Evolutionary conservation across 2,113 vertebrate species (phyloP).

Genomic region (Forbesichthys agassizii): DNA sequence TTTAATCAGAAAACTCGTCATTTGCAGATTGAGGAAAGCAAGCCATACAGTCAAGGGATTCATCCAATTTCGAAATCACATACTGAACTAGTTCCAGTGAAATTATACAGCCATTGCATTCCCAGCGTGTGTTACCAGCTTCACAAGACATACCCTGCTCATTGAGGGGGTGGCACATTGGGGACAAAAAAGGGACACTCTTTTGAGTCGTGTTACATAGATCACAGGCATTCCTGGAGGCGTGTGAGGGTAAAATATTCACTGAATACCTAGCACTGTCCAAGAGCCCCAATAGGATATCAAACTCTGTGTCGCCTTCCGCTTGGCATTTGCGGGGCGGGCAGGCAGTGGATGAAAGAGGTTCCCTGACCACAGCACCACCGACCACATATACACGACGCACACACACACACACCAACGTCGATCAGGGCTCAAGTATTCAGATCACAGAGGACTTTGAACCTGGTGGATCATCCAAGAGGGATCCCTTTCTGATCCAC

Average conservation of each 20-base stretch:
- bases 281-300: conserved; percentile 56
- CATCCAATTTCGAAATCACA: too few relatives aligned
- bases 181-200: conserved; percentile 41
- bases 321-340: conserved; percentile 55
- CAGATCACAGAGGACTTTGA: conserved; percentile 44
- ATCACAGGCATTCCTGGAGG: conserved; percentile 39
- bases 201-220: conserved; percentile 57
- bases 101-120: not conserved
- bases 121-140: not conserved
- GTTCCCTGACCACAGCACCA: conserved; percentile 33
- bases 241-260: conserved; percentile 43
- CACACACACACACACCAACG: conserved; percentile 6
- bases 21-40: too few relatives aligned
- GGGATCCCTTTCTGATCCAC: conserved; percentile 21
- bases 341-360: conserved; percentile 50
- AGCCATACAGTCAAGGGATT: too few relatives aligned
- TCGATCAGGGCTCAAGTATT: conserved; percentile 6
- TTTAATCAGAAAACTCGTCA: too few relatives aligned
- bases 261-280: conserved; percentile 61
- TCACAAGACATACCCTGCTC: conserved; percentile 2
- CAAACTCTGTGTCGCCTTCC: conserved; percentile 64
- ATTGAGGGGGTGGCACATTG: conserved; percentile 11
- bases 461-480: conserved; percentile 32
- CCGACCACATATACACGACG: not conserved
- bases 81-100: not conserved